Percentiles rank a stretch among this genome's conserved stretches.
Evolutionary conservation across 2,113 vertebrate species (phyloP).

Genomic region (Pionites leucogaster): DNA sequence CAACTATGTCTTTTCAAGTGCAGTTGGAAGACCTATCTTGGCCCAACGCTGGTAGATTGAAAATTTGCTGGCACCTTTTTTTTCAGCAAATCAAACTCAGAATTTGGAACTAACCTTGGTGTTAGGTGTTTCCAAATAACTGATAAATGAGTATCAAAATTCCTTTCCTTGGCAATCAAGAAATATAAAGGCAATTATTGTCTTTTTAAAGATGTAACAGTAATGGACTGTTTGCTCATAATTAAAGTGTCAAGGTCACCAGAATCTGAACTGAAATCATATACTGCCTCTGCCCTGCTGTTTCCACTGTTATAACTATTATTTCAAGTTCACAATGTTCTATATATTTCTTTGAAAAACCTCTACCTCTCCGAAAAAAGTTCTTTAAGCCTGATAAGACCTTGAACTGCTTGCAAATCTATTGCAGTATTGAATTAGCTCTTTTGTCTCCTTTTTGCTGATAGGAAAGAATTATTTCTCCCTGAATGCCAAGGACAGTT

Average conservation of each 20-base stretch:
- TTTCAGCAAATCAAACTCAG: not conserved
- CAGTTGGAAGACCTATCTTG: not conserved
- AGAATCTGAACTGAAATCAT: not conserved
- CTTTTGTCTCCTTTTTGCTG: slow-evolving; percentile 49
- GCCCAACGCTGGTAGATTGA: not conserved
- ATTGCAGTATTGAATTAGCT: slow-evolving; percentile 39
- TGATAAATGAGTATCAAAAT: not conserved
- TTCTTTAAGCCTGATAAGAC: not conserved
- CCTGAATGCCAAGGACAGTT: slow-evolving; percentile 36
- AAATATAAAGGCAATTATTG: not conserved
- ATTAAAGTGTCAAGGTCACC: slow-evolving; percentile 19
- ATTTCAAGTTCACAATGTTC: not conserved
- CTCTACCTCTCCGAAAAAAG: not conserved
- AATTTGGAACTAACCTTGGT: not conserved
- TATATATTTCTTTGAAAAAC: not conserved
- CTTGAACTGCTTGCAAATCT: slow-evolving; percentile 40
- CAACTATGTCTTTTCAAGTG: not conserved
- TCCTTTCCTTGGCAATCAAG: not conserved
- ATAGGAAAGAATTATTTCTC: slow-evolving; percentile 36
- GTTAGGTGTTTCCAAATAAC: not conserved
- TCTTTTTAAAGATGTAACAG: not conserved
- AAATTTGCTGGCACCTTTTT: not conserved
- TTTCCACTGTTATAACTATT: not conserved
- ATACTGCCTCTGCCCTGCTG: not conserved
- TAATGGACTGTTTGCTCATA: not conserved